These are phyloP conservation scores for Alethe diademata DNA, from an alignment of 2,113 vertebrate species.

Conservation along the genomic window DNA sequence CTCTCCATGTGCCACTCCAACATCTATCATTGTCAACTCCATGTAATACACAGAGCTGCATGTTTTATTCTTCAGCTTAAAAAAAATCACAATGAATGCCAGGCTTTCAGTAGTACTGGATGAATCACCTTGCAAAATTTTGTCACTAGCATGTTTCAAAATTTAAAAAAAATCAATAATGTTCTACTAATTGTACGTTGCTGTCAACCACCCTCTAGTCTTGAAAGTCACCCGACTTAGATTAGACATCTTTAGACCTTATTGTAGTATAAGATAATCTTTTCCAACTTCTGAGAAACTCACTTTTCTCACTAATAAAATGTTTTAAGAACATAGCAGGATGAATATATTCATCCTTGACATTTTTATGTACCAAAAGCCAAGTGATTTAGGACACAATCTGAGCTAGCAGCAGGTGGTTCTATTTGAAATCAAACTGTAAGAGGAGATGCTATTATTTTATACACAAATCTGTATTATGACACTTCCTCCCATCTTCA, in stretches of 20 bases:
- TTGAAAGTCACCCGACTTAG: background rate
- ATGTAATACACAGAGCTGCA: background rate
- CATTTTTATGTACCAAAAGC: background rate
- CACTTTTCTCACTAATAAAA: background rate
- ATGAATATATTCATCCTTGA: background rate
- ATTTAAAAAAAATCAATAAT: background rate
- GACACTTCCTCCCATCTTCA: background rate
- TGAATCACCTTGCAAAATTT: background rate
- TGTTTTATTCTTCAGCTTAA: background rate
- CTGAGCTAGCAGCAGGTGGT: background rate
- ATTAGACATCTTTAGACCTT: background rate
- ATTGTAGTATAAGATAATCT: fast-evolving
- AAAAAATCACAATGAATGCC: background rate
- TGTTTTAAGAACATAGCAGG: background rate
- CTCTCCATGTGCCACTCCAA: background rate
- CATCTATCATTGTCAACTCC: background rate
- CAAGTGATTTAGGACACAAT: background rate
- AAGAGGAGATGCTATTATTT: background rate
- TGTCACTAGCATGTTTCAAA: background rate
- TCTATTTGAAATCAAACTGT: background rate
- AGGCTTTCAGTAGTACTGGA: background rate
- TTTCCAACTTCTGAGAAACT: background rate
- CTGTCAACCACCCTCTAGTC: background rate
- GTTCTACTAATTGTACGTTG: background rate
- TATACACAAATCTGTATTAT: background rate